Percentiles rank a stretch among this genome's conserved stretches.
Conservation (phyloP, 1,140 invertebrate species). For the Macrosteles quadrilineatus region DNA sequence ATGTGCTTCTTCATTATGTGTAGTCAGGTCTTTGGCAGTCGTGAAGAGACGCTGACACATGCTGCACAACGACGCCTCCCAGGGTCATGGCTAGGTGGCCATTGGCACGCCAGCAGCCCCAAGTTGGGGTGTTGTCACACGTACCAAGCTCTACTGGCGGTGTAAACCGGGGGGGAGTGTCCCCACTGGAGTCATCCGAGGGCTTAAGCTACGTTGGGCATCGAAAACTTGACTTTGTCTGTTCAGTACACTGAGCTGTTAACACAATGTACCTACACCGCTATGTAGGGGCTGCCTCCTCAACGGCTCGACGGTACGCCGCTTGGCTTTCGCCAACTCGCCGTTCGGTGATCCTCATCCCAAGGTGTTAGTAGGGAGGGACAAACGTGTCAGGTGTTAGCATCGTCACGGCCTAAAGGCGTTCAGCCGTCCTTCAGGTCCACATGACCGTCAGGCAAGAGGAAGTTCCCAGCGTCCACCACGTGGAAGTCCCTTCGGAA, state of each 20-base stretch:
- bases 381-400: no score
- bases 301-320: not conserved
- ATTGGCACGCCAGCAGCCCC: not conserved
- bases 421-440: no score
- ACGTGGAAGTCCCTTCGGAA: no score
- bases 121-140: not conserved
- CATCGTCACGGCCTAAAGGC: no score
- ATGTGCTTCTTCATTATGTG: not conserved
- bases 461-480: no score
- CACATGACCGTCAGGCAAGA: no score
- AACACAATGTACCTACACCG: not conserved
- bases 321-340: no score
- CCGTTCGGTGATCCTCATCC: no score
- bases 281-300: not conserved
- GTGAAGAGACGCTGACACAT: not conserved
- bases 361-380: no score
- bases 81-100: not conserved
- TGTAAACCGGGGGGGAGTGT: not conserved
- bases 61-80: not conserved
- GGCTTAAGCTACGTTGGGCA: no score
- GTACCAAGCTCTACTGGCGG: no score
- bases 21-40: not conserved
- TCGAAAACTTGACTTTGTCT: not conserved
- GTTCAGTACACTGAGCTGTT: not conserved
- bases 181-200: not conserved